These are phyloP conservation scores for Listrodromus nycthemerus DNA, from an alignment of 2,888 invertebrate species.

Conservation along the genomic window DNA sequence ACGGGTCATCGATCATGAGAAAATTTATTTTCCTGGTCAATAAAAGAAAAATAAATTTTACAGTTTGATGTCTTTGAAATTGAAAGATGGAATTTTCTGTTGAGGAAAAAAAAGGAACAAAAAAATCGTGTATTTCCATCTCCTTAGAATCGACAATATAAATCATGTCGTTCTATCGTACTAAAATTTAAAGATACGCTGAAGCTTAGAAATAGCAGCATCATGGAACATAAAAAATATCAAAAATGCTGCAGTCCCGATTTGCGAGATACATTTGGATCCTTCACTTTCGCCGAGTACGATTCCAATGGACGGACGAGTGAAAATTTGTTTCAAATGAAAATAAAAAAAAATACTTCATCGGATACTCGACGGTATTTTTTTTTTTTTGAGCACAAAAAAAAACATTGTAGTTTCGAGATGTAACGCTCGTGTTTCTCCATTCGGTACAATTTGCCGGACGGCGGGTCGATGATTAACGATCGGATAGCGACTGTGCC, in stretches of 20 bases:
- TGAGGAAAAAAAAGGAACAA: no score
- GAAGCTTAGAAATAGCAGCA: neutral
- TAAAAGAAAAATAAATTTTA: no score
- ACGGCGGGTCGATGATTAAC: neutral
- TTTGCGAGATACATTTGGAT: neutral
- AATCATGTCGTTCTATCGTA: neutral
- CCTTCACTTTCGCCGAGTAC: neutral
- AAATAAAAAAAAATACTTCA: no score
- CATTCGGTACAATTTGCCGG: neutral
- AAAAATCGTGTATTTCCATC: neutral
- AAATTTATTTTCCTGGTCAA: neutral
- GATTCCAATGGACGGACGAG: neutral
- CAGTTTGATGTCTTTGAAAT: no score
- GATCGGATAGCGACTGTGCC: neutral
- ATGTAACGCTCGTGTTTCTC: neutral
- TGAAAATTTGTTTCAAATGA: no score
- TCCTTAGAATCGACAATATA: neutral
- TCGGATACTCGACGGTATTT: neutral
- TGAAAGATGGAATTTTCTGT: no score
- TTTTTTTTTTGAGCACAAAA: neutral
- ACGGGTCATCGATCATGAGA: neutral
- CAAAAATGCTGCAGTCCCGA: neutral
- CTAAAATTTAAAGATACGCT: no score
- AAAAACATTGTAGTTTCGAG: neutral
- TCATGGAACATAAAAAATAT: conserved; percentile 5